Evolutionary conservation across 2,797 vertebrate species (phyloP).

Genomic region (Hippocampus kuda): DNA sequence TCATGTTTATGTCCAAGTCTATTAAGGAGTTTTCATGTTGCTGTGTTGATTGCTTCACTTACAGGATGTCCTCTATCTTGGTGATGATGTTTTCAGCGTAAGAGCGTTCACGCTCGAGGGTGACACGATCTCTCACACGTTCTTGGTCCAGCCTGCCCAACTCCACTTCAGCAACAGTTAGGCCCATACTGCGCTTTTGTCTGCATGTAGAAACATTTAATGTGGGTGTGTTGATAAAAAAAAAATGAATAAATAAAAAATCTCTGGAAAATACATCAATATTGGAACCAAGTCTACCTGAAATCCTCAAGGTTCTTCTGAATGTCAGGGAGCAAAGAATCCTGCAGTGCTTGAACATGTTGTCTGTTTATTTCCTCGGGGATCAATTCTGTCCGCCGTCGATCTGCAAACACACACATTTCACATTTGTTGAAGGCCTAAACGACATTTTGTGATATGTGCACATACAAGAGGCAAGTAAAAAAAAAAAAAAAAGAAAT

Average conservation of each 20-base stretch:
- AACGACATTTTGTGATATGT: neutral
- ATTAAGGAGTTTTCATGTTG: neutral
- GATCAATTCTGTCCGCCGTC: conserved; percentile 84
- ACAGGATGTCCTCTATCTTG: conserved; percentile 94
- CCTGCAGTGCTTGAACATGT: conserved; percentile 87
- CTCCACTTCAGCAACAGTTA: conserved; percentile 86
- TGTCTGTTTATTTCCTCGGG: conserved; percentile 91
- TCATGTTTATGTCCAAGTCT: neutral
- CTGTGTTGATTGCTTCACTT: conserved; percentile 50
- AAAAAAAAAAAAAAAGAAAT: too few species aligned
- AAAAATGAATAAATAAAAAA: neutral
- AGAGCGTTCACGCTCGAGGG: conserved; percentile 79
- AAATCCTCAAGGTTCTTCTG: conserved; percentile 92
- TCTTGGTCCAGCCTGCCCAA: conserved; percentile 80
- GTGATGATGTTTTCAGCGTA: conserved; percentile 86
- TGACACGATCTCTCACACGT: conserved; percentile 71
- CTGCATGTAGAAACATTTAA: conserved; percentile 54
- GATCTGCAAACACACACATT: conserved; percentile 64
- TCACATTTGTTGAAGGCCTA: conserved; percentile 2
- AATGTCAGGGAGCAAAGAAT: conserved; percentile 82
- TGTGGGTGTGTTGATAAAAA: neutral
- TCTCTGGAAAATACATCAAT: neutral
- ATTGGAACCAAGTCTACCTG: conserved; percentile 62
- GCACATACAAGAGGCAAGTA: neutral
- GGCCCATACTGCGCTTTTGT: conserved; percentile 94